phyloP scores from a whole-genome alignment of 2,888 invertebrate species.

The Epistrophe eligans region DNA sequence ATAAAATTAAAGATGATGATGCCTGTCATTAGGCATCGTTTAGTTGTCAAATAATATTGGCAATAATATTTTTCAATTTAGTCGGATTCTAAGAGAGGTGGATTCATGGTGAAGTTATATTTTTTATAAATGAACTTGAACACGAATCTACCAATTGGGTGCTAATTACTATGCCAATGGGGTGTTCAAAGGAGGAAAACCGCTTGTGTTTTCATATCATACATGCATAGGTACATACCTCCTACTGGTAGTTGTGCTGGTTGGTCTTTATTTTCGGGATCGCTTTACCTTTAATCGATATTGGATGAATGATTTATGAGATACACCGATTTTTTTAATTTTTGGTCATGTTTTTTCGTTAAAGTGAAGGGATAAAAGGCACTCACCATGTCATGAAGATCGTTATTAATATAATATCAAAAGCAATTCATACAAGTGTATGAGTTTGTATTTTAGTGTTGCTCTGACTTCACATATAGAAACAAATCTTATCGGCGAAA shows the following conservation, averaged over 20 bases:
- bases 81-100: background rate
- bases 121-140: conserved; percentile 11
- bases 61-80: conserved; percentile 61
- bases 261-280: conserved; percentile 10
- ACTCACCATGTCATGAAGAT: conserved; percentile 52
- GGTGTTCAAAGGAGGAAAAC: conserved; percentile 43
- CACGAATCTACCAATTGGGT: conserved; percentile 60
- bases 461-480: background rate
- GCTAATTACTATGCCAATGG: conserved; percentile 61
- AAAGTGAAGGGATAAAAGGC: conserved; percentile 9
- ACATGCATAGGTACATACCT: background rate
- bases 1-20: conserved; percentile 38
- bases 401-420: conserved; percentile 21
- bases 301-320: conserved; percentile 63
- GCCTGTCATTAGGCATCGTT: conserved; percentile 73
- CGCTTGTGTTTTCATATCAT: background rate
- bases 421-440: background rate
- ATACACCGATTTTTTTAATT: conserved; percentile 2
- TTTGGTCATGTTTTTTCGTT: conserved; percentile 35
- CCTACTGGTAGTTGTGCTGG: background rate
- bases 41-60: conserved; percentile 66
- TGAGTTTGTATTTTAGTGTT: background rate
- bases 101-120: background rate
- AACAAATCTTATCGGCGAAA: conserved; percentile 12
- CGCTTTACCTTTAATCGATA: conserved; percentile 43